phyloP scores from a whole-genome alignment of 1,140 invertebrate genomes.

The Oncopodura yosiiana region DNA sequence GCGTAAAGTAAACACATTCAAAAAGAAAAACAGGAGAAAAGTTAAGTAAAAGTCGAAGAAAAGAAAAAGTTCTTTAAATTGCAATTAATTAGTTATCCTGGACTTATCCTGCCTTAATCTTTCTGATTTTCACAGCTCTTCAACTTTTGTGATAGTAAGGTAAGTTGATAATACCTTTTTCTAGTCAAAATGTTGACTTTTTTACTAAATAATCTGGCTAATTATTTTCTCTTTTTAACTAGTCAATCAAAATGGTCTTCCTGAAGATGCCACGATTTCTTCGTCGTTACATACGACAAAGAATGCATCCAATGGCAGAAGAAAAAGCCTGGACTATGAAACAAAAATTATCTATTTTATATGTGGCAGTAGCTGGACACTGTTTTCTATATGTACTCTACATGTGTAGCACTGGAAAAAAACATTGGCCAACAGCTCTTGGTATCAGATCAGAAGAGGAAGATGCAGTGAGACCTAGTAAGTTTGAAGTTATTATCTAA shows the following conservation, averaged over 20 bases:
- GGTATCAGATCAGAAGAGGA: constrained; percentile 52
- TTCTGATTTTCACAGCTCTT: no score
- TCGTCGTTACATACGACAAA: constrained; percentile 45
- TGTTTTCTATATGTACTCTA: constrained; percentile 52
- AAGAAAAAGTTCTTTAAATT: no score
- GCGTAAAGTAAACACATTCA: no score
- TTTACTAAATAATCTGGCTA: neutral
- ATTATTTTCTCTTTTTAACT: no score
- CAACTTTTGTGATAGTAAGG: no score
- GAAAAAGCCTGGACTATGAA: constrained; percentile 49
- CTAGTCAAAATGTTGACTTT: no score
- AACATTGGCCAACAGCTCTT: constrained; percentile 53
- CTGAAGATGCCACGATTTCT: constrained; percentile 18
- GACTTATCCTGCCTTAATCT: no score
- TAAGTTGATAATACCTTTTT: no score
- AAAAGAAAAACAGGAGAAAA: no score
- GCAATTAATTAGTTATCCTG: no score
- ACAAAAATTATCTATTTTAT: constrained; percentile 48
- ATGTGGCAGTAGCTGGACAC: constrained; percentile 53
- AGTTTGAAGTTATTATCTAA: neutral
- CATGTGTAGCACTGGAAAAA: constrained; percentile 47
- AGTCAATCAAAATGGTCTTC: neutral
- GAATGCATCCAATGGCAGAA: constrained; percentile 51
- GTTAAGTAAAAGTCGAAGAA: no score
- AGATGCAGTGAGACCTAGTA: constrained; percentile 44